A percentile compares a stretch with the other conserved stretches of the same genome.
Evolutionary conservation across 2,888 invertebrate genomes (phyloP).

Genomic region (Chrysotoxum bicinctum): DNA sequence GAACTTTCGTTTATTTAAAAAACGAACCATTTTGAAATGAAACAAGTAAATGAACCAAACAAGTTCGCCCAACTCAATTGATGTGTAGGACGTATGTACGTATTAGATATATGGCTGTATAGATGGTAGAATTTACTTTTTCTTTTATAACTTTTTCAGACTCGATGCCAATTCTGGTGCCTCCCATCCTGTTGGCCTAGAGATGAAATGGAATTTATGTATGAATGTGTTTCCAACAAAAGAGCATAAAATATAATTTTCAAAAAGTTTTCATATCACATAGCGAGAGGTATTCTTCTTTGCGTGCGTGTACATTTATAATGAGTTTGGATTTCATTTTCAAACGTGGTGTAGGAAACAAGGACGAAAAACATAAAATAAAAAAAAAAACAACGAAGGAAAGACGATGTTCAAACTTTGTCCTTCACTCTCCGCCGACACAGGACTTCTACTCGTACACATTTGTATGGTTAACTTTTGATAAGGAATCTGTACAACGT

Average conservation of each 20-base stretch:
- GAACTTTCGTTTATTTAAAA: too few relatives aligned
- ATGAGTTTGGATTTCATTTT: slow-evolving; percentile 30
- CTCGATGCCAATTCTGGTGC: neutral
- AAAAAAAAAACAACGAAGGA: neutral
- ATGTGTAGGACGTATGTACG: neutral
- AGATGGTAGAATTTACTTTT: neutral
- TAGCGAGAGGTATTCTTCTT: neutral
- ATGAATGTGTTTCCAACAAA: slow-evolving; percentile 8
- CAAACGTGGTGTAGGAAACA: neutral
- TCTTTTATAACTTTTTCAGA: neutral
- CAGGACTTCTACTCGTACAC: neutral
- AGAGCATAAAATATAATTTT: neutral
- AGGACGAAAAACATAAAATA: neutral
- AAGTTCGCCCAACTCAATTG: neutral
- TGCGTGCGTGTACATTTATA: slow-evolving; percentile 12
- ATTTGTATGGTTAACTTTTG: slow-evolving; percentile 11
- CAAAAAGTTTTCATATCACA: slow-evolving; percentile 32
- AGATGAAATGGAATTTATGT: slow-evolving; percentile 22
- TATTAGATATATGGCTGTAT: too few relatives aligned
- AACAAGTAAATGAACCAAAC: neutral
- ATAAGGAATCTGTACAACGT: neutral
- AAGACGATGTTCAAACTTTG: neutral
- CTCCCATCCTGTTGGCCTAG: neutral
- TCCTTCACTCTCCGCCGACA: neutral
- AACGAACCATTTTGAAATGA: neutral